Evolutionary conservation across 2,113 vertebrate genomes (phyloP).

Genomic region (Apus apus): DNA sequence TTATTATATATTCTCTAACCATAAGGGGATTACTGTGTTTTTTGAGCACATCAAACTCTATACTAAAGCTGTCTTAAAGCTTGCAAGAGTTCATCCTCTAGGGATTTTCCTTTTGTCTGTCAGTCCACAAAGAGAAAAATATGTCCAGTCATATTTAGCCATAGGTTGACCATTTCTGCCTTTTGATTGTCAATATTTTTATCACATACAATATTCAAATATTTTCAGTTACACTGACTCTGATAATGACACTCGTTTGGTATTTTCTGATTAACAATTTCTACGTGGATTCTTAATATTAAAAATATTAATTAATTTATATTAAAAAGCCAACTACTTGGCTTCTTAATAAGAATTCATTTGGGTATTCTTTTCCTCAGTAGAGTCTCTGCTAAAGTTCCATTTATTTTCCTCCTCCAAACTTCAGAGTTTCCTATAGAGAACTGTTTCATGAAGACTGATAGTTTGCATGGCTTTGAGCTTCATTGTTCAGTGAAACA

Average conservation of each 20-base stretch:
- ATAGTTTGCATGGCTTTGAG: background rate
- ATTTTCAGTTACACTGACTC: background rate
- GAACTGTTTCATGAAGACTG: background rate
- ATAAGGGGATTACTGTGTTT: constrained; percentile 58
- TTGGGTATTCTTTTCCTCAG: background rate
- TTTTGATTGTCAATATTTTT: constrained; percentile 9
- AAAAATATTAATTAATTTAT: too few species aligned
- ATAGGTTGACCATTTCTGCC: constrained; percentile 20
- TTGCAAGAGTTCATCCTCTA: constrained; percentile 42
- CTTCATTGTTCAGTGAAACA: background rate
- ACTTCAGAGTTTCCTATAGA: background rate
- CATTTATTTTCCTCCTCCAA: background rate
- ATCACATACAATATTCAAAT: background rate
- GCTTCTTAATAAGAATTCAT: background rate
- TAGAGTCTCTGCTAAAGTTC: background rate
- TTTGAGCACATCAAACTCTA: constrained; percentile 52
- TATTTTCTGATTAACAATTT: background rate
- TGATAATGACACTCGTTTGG: background rate
- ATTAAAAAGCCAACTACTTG: background rate
- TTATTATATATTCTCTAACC: constrained; percentile 48
- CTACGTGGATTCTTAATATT: background rate
- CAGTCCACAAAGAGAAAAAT: constrained; percentile 47
- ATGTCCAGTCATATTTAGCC: constrained; percentile 29
- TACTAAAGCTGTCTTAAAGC: constrained; percentile 56
- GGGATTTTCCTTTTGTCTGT: constrained; percentile 64